Evolutionary conservation across 1,140 invertebrate species (phyloP).

Genomic region (Drosophila athabasca): DNA sequence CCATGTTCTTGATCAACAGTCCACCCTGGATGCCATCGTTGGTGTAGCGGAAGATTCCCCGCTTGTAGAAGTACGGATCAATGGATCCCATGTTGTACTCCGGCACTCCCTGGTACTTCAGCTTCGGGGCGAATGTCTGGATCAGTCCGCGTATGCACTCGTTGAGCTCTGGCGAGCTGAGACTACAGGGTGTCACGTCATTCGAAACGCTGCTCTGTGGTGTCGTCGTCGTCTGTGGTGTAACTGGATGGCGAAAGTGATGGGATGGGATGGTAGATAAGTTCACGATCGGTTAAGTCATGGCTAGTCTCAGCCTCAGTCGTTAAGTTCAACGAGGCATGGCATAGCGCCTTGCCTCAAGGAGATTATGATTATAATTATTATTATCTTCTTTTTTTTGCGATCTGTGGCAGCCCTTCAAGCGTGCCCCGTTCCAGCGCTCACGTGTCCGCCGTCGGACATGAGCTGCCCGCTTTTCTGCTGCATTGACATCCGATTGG

Average conservation of each 20-base stretch:
- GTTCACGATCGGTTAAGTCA: slow-evolving; percentile 55
- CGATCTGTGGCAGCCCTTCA: slow-evolving; percentile 40
- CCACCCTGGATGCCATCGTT: slow-evolving; percentile 81
- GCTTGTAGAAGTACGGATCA: slow-evolving; percentile 77
- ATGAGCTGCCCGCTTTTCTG: slow-evolving; percentile 17
- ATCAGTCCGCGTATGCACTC: slow-evolving; percentile 73
- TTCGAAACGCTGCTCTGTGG: slow-evolving; percentile 18
- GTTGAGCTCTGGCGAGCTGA: slow-evolving; percentile 62
- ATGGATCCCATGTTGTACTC: slow-evolving; percentile 65
- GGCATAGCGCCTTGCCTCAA: slow-evolving; percentile 33
- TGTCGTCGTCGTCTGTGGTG: slow-evolving; percentile 29
- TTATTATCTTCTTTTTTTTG: background rate
- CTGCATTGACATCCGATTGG: slow-evolving; percentile 40
- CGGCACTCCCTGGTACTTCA: slow-evolving; percentile 58
- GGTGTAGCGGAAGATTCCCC: slow-evolving; percentile 78
- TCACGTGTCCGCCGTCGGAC: slow-evolving; percentile 47
- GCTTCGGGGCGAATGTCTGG: slow-evolving; percentile 49
- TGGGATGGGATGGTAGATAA: slow-evolving; percentile 25
- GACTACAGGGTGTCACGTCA: slow-evolving; percentile 56
- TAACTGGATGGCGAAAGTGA: slow-evolving; percentile 59
- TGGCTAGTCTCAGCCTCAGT: slow-evolving; percentile 13
- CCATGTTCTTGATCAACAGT: slow-evolving; percentile 79
- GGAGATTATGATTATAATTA: slow-evolving; percentile 29
- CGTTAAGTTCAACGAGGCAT: slow-evolving; percentile 57
- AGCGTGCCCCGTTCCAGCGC: slow-evolving; percentile 29